Percentiles rank a stretch among this genome's conserved stretches.
Evolutionary conservation across 2,113 vertebrate species (phyloP).

Genomic region (Peromyscus leucopus): DNA sequence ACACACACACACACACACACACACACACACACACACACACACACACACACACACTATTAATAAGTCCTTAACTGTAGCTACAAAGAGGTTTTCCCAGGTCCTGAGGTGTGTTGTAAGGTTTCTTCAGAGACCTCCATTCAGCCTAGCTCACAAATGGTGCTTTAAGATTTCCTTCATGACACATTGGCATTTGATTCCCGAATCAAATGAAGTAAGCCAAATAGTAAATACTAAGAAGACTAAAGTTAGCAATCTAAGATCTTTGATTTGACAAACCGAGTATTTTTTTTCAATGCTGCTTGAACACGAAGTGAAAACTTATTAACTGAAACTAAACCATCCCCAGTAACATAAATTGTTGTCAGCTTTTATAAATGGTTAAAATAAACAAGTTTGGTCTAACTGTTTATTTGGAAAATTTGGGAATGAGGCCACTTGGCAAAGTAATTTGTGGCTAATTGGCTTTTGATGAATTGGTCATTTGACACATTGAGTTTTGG

Average conservation of each 20-base stretch:
- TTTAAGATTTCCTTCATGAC: conserved; percentile 38
- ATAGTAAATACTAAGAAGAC: not conserved
- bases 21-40: not conserved
- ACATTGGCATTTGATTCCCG: not conserved
- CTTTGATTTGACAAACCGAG: conserved; percentile 55
- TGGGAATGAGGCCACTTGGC: conserved; percentile 80
- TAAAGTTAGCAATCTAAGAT: not conserved
- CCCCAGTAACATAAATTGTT: conserved; percentile 76
- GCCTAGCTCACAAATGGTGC: not conserved
- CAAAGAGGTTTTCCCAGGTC: not conserved
- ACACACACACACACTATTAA: not conserved
- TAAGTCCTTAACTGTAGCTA: not conserved
- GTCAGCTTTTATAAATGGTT: conserved; percentile 80
- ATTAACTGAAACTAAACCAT: conserved; percentile 68
- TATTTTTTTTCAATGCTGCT: conserved; percentile 58
- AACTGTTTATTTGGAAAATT: conserved; percentile 79
- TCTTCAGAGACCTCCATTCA: not conserved
- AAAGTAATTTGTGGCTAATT: conserved; percentile 77
- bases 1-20: too few species aligned
- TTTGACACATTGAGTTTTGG: conserved; percentile 78
- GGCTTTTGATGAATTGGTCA: conserved; percentile 83
- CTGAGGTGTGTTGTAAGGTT: not conserved
- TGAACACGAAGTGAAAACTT: conserved; percentile 62
- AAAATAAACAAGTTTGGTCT: conserved; percentile 81
- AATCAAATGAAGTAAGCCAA: conserved; percentile 8